Evolutionary conservation across 1,140 invertebrate genomes (phyloP), one percentile per base, ranked within the genome.

Genomic region (Procambarus clarkii): DNA sequence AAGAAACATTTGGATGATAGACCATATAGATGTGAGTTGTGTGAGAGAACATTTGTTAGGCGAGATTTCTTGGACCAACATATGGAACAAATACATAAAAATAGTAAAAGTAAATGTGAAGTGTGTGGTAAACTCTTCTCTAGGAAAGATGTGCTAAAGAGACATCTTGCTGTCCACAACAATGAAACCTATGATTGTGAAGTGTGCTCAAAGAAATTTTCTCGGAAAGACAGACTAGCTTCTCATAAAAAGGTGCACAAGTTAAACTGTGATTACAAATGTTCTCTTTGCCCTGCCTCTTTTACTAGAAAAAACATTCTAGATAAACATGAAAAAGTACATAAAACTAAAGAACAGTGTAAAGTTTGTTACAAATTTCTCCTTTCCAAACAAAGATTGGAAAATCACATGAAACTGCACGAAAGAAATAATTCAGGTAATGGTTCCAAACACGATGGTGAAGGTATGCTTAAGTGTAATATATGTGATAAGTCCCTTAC

Each of bases 61-160:
- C 79, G 86, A 69, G 92, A 92, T 64, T 88, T 87, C 48, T 64
- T 92, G 77, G 89, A 92, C 45, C 88, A 82, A 2, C 92, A 92
- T 58, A 92, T 92, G 85, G 92, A 92, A 44, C 81, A 88, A 11
- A 77, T 92, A 5, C 92, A 92, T 80, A 88, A 92, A 74, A 92
- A 91, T 80, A 92, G 91, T 46, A 92, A 91, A 60, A 79, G 81
- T 11, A 92, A 91, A 54, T 92, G 92, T 88, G 87, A 91, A 76
- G 77, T 91, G 34, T 92, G 92, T 86, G 92, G 92, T 21, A 92
- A 91, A 54, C 74, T 91, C 44, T 92, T 92, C 44, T 86, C 92
- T 34, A 84, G 92, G 9, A 91, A 91, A 84, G 92, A 92, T 86
- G 88, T 92, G 2, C 77, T 92, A 13, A 92, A 92, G 64, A 88